These are phyloP conservation scores for Andrena camellia DNA, from an alignment of 2,888 invertebrate species.

Conservation along the genomic window DNA sequence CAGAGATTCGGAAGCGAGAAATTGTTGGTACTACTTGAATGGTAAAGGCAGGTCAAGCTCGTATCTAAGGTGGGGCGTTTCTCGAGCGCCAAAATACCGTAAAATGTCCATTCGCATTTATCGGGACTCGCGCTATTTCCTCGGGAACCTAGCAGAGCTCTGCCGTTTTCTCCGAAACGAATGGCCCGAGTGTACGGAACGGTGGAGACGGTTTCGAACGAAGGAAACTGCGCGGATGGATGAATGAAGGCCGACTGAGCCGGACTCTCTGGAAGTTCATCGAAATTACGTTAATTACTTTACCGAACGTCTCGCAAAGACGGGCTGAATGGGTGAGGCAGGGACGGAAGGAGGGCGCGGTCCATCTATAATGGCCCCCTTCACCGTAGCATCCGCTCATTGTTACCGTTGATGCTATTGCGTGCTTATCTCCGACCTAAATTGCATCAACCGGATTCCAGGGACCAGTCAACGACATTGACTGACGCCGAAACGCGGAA, in stretches of 20 bases:
- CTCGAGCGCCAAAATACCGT: too few relatives aligned
- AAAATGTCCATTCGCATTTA: too few relatives aligned
- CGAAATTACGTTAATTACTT: constrained; percentile 41
- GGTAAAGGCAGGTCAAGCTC: too few relatives aligned
- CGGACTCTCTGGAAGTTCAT: background rate
- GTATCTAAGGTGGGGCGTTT: too few relatives aligned
- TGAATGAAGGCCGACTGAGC: background rate
- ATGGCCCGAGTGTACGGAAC: background rate
- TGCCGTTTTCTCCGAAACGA: background rate
- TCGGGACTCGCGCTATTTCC: too few relatives aligned
- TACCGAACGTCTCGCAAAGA: constrained; percentile 29
- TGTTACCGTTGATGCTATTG: constrained; percentile 48
- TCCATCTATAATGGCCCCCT: constrained; percentile 28
- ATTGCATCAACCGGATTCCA: constrained; percentile 58
- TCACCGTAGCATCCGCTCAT: constrained; percentile 47
- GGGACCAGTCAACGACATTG: constrained; percentile 55
- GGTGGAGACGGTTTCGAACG: background rate
- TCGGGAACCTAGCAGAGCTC: background rate
- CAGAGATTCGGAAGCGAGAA: too few relatives aligned
- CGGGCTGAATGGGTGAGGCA: background rate
- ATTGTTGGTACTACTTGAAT: too few relatives aligned
- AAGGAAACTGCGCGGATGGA: constrained; percentile 1
- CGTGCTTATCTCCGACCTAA: constrained; percentile 62
- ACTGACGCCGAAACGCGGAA: constrained; percentile 66
- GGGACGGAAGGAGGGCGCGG: constrained; percentile 17